A percentile compares a stretch with the other conserved stretches of the same genome.
These are phyloP conservation scores for Lepidurus packardi DNA, from an alignment of 1,140 invertebrate species.

Conservation along the genomic window DNA sequence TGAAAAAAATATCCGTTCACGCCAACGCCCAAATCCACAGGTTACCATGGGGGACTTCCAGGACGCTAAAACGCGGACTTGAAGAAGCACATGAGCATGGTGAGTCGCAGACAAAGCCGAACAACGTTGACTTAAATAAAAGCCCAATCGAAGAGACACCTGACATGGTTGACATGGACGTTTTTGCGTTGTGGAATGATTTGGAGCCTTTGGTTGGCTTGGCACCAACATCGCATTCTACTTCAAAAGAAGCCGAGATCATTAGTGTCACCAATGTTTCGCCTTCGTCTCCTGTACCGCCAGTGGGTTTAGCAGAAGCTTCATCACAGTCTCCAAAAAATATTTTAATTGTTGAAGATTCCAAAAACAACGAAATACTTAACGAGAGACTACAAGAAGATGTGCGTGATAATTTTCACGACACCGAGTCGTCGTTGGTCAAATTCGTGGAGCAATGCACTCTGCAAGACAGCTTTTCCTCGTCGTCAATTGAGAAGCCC, in stretches of 20 bases:
- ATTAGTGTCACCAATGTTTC: not conserved
- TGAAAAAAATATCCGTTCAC: slow-evolving; percentile 39
- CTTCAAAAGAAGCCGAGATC: not conserved
- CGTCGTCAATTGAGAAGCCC: not conserved
- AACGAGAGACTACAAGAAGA: not conserved
- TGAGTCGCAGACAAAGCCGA: not conserved
- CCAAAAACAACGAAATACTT: not conserved
- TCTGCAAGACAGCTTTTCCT: not conserved
- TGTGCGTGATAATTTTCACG: not conserved
- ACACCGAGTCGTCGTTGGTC: not conserved
- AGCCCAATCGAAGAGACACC: not conserved
- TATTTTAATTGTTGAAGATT: not conserved
- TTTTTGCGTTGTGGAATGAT: not conserved
- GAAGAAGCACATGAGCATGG: not conserved
- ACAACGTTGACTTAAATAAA: not conserved
- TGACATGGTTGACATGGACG: slow-evolving; percentile 12
- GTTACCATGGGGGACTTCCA: not conserved
- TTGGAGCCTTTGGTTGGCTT: slow-evolving; percentile 3
- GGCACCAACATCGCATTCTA: not conserved
- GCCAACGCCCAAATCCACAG: not conserved
- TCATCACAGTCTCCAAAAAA: not conserved
- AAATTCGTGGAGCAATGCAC: not conserved
- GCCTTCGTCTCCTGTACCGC: not conserved
- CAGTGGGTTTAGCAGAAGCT: not conserved
- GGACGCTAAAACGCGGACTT: not conserved